Evolutionary conservation across 2,797 vertebrate species (phyloP).

Genomic region (Rhynchonycteris naso): DNA sequence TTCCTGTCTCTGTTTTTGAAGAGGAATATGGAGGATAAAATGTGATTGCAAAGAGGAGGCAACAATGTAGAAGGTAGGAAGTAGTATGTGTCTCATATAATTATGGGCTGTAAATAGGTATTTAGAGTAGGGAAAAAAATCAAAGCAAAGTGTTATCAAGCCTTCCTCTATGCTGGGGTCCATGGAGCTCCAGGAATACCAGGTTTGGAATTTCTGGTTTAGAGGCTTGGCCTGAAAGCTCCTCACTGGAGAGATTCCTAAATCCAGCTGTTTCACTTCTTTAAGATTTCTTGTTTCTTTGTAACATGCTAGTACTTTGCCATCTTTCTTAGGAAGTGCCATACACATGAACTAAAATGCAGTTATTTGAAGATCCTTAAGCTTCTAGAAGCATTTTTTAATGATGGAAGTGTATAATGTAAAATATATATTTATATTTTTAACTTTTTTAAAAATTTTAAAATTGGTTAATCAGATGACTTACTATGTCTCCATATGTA

Average conservation of each 20-base stretch:
- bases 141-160: background rate
- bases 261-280: background rate
- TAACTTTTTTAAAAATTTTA: background rate
- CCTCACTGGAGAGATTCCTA: background rate
- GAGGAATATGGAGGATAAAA: background rate
- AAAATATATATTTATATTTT: background rate
- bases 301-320: background rate
- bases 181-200: background rate
- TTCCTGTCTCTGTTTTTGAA: slow-evolving; percentile 1
- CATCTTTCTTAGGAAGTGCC: background rate
- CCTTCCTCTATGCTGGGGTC: background rate
- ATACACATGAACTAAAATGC: background rate
- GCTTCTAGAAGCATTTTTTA: slow-evolving; percentile 4
- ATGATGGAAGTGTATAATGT: background rate
- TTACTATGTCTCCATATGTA: background rate
- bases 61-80: background rate
- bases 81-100: background rate
- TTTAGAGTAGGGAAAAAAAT: background rate
- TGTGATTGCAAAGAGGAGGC: background rate
- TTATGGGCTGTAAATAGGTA: background rate
- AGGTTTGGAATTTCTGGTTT: background rate
- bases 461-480: background rate
- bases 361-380: background rate
- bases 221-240: background rate
- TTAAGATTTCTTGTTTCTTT: background rate